Conservation (phyloP, 2,888 invertebrate genomes). For the Tenthredo livida region DNA sequence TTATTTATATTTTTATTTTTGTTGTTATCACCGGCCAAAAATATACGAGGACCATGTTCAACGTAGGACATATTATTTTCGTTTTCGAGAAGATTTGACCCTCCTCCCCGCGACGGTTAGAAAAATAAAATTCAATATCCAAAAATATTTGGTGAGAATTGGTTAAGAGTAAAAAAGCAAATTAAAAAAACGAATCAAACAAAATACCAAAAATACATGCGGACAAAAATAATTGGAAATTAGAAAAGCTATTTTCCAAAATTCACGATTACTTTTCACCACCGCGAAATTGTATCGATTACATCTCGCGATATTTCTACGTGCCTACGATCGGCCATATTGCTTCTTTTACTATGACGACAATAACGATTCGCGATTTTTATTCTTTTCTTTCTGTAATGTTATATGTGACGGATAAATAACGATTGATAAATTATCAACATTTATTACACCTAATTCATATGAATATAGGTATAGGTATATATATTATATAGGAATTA, state of each 20-base stretch:
- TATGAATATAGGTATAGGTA: background rate
- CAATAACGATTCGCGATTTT: background rate
- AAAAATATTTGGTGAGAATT: background rate
- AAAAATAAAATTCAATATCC: background rate
- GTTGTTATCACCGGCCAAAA: conserved; percentile 60
- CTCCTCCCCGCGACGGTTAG: background rate
- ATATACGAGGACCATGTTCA: conserved; percentile 66
- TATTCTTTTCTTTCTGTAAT: background rate
- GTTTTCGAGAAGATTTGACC: background rate
- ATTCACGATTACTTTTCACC: background rate
- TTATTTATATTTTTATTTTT: conserved; percentile 47
- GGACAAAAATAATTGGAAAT: background rate
- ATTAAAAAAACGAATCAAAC: background rate
- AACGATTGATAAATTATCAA: background rate
- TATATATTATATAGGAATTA: background rate
- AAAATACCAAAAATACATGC: background rate
- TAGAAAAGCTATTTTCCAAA: background rate
- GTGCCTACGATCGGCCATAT: background rate
- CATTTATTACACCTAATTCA: background rate
- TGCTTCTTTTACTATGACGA: conserved; percentile 20
- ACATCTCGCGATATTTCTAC: background rate
- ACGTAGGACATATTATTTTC: conserved; percentile 62
- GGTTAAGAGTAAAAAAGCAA: background rate
- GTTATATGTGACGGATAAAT: background rate
- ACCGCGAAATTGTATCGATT: background rate